Base-by-base conservation (phyloP, 2,888 invertebrate species). In the Proisotoma minuta region DNA sequence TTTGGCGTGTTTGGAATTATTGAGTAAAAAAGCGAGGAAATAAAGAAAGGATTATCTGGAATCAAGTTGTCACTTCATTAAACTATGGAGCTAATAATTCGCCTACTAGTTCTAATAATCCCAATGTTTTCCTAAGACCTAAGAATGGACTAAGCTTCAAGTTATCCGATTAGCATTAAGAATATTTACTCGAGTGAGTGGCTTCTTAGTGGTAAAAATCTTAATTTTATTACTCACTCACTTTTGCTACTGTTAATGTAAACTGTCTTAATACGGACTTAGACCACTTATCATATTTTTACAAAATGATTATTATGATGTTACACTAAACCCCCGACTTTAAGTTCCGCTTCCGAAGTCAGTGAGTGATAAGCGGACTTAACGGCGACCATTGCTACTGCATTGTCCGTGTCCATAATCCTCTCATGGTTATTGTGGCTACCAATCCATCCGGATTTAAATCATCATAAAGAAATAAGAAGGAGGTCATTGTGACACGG, bases 81-180 rank as follows among this genome's bases (percentile, higher is more conserved):
- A 10, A 34, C 34, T 34, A 5, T 48, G 5, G 48, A 12, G 48
- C 48, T 10, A 48, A 8, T 48, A 48, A 18, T 48, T 18, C n/a
- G n/a, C n/a, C n/a, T n/a, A n/a, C 8, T 48, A 10, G 3, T 52
- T 18, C 18, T 52, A n/a, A 52, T 52, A 27, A 52, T 52, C 34
- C 20, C 28, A 22, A 49, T 49, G 49, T 49, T 49, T n/a, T 34
- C 8, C 47, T 49, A 49, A 12, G 5, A 5, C 23, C 22, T 49
- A 49, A 23, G 34, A 34, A 34, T 34, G 34, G 34, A 34, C 34
- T 34, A 34, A 34, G 18, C 24, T 57, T 53, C 57, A 60, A 64
- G 60, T 64, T 64, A 64, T 64, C 64, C 64, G 64, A 64, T 64
- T 64, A 64, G 60, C 64, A 64, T 64, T 64, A 64, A 57, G 23